phyloP scores from a whole-genome alignment of 2,113 vertebrate species.

The Azemiops feae region DNA sequence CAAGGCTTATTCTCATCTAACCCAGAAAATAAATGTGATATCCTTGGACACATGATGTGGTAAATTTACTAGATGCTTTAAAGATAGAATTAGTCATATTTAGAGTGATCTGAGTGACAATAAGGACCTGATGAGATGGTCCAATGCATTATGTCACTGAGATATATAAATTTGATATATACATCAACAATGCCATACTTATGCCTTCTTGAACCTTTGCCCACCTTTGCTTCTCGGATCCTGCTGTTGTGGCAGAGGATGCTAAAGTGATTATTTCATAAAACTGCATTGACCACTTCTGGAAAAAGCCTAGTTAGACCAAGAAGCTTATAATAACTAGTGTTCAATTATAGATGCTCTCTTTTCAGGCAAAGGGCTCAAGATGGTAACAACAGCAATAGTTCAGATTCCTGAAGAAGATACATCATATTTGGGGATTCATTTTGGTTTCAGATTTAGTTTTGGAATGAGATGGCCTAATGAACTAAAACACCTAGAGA shows the following conservation, averaged over 20 bases:
- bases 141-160: not conserved
- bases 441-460: not conserved
- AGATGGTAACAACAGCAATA: not conserved
- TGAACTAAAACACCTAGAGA: not conserved
- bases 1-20: not conserved
- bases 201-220: not conserved
- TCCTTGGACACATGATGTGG: not conserved
- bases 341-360: not conserved
- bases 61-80: not conserved
- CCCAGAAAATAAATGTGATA: not conserved
- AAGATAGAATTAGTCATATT: not conserved
- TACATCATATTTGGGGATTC: not conserved
- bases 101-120: not conserved
- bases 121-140: not conserved
- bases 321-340: not conserved
- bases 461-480: not conserved
- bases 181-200: not conserved
- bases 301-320: not conserved
- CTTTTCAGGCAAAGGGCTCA: not conserved
- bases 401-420: not conserved
- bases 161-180: not conserved
- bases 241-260: not conserved
- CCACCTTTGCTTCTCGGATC: not conserved
- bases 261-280: not conserved
- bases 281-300: not conserved